Evolutionary conservation across 2,888 invertebrate genomes (phyloP).

Genomic region (Dryocosmus kuriphilus): DNA sequence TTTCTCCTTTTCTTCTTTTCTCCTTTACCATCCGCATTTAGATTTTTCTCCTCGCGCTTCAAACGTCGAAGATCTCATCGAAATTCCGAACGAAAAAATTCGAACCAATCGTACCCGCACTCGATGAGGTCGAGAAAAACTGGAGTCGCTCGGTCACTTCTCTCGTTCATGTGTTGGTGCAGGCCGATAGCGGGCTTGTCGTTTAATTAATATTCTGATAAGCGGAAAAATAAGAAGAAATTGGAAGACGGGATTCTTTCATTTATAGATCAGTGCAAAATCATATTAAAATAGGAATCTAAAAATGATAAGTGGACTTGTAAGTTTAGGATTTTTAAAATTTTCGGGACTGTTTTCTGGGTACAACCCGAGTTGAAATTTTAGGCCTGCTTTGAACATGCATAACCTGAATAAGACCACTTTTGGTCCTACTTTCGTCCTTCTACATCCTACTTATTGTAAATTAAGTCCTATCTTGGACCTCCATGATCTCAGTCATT

Average conservation of each 20-base stretch:
- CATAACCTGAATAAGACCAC: too few species aligned
- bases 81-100: slow-evolving; percentile 14
- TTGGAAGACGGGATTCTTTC: slow-evolving; percentile 6
- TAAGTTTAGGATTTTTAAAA: neutral
- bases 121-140: slow-evolving; percentile 24
- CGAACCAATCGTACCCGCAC: slow-evolving; percentile 2
- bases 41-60: neutral
- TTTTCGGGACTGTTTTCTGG: neutral
- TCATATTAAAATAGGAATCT: neutral
- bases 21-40: neutral
- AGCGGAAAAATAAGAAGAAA: slow-evolving; percentile 15
- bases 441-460: too few species aligned
- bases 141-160: slow-evolving; percentile 4
- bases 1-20: neutral
- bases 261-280: neutral
- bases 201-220: slow-evolving; percentile 32
- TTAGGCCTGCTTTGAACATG: too few species aligned
- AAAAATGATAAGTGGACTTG: neutral
- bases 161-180: slow-evolving; percentile 7
- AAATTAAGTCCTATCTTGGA: too few species aligned
- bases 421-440: too few species aligned
- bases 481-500: too few species aligned
- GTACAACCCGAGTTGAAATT: too few species aligned
- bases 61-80: slow-evolving; percentile 23
- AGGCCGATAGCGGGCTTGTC: slow-evolving; percentile 26